Base-by-base conservation (phyloP, 2,797 vertebrate species). In the Scolopax bukidnonensis region DNA sequence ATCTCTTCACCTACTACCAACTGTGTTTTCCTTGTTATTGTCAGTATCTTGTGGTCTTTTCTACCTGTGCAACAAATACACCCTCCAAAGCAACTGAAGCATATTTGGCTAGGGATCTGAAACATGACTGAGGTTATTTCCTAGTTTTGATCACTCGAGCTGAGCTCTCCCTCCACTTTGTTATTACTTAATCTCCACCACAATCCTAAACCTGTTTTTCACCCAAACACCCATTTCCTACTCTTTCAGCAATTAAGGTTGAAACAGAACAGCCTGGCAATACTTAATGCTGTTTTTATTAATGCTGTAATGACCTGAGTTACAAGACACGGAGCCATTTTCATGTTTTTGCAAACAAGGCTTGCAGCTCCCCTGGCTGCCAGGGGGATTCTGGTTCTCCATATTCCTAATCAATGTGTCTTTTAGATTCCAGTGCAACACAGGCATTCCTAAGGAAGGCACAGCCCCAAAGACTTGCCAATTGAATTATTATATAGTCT, bases 221-320 rank as follows among this genome's bases (percentile, higher is more conserved):
- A 92, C 88, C 71, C 94, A 89, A 94, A 92, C 68, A 63, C 32
- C 89, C 60, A 68, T 92, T 95, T 92, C 50, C 83, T 85, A 68
- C 41, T 77, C 60, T 85, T 87, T 54, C 80, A 23, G 78, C 80
- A 95, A 93, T 75, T 92, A 87, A 90, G 61, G 68, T 63, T 92
- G 76, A 36, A 92, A 57, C 16, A 43, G 70, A 81, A 64, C 50
- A 82, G 83, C 64, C 90, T 59, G 60, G 65, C 84, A 85, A 65
- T 81, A 47, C 77, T 95, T 94, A 87, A 68, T 67, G 61, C 41
- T 85, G 84, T 47, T 85, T 95, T 95, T 94, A 94, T 89, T 93
- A 93, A 92, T 71, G 84, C 67, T 38, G 25, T 75, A 82, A 95
- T 51, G 86, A 90, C 74, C 80, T 2, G 0, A 90, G 86, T 84